Conservation (phyloP, 2,888 invertebrate genomes). For the Hypena proboscidalis region DNA sequence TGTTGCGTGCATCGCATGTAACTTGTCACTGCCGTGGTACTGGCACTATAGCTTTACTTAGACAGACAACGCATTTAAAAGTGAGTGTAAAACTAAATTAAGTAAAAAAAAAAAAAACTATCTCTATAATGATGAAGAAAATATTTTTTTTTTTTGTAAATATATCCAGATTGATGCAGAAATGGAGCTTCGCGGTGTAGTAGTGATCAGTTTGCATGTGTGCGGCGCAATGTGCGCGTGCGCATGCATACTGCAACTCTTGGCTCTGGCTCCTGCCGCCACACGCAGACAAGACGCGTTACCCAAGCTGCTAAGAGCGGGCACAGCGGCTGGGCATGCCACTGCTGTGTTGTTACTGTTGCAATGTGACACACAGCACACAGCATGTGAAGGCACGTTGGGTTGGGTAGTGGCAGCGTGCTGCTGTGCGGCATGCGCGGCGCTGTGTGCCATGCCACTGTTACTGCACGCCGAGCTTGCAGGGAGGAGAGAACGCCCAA, state of each 20-base stretch:
- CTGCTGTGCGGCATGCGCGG: constrained; percentile 88
- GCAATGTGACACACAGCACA: constrained; percentile 72
- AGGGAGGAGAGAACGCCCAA: constrained; percentile 86
- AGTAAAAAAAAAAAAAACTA: too few relatives aligned
- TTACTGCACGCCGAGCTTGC: constrained; percentile 89
- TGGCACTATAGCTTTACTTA: constrained; percentile 73
- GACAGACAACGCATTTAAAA: constrained; percentile 65
- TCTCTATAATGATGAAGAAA: too few relatives aligned
- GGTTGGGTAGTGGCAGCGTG: constrained; percentile 90
- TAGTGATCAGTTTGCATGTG: constrained; percentile 70
- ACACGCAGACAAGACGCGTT: constrained; percentile 54
- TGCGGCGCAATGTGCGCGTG: constrained; percentile 75
- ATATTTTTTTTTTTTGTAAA: too few relatives aligned
- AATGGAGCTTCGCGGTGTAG: constrained; percentile 69
- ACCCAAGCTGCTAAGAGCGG: constrained; percentile 66
- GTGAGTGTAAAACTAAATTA: constrained; percentile 64
- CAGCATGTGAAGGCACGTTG: constrained; percentile 83
- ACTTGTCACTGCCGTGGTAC: constrained; percentile 71
- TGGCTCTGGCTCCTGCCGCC: constrained; percentile 57
- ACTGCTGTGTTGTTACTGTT: constrained; percentile 69
- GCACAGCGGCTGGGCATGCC: constrained; percentile 72
- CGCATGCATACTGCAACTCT: constrained; percentile 67
- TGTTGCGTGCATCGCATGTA: constrained; percentile 67
- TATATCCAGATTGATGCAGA: constrained; percentile 73
- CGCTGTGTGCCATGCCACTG: constrained; percentile 89